Conservation (phyloP, 1,140 invertebrate species). For the Trichonephila inaurata region DNA sequence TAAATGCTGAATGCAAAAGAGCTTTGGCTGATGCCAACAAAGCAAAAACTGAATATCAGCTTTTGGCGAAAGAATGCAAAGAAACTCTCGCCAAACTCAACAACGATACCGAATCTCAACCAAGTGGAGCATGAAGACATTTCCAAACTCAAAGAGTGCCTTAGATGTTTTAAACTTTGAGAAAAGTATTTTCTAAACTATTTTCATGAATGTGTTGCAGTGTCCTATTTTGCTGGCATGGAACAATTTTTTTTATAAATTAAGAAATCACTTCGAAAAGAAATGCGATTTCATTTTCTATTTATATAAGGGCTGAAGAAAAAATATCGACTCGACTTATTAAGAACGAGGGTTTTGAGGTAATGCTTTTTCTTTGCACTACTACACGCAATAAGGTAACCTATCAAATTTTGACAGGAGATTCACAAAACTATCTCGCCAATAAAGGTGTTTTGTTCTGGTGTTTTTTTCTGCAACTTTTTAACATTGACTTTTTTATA, state of each 20-base stretch:
- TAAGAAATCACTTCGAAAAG: not conserved
- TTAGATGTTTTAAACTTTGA: not conserved
- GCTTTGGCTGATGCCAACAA: conserved; percentile 35
- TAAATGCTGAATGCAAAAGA: conserved; percentile 59
- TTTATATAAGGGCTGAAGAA: not conserved
- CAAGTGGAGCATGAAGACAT: not conserved
- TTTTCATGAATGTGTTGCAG: not conserved
- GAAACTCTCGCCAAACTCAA: conserved; percentile 38
- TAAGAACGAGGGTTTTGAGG: not conserved
- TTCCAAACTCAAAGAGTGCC: not conserved
- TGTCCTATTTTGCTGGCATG: not conserved
- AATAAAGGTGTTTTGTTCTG: not conserved
- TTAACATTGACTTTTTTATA: not conserved
- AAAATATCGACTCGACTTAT: too few species aligned
- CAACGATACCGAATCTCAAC: conserved; percentile 25
- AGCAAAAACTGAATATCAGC: conserved; percentile 49
- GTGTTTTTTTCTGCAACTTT: not conserved
- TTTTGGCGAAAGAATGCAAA: conserved; percentile 44
- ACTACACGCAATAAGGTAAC: not conserved
- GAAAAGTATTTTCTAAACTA: not conserved
- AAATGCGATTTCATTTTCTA: not conserved
- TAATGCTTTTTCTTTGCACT: not conserved
- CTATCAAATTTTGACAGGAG: not conserved
- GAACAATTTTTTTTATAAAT: not conserved
- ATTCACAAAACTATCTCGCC: not conserved